Evolutionary conservation across 2,113 vertebrate genomes (phyloP), one percentile per base, ranked within the genome.

Genomic region (Rhabdornis inornatus): DNA sequence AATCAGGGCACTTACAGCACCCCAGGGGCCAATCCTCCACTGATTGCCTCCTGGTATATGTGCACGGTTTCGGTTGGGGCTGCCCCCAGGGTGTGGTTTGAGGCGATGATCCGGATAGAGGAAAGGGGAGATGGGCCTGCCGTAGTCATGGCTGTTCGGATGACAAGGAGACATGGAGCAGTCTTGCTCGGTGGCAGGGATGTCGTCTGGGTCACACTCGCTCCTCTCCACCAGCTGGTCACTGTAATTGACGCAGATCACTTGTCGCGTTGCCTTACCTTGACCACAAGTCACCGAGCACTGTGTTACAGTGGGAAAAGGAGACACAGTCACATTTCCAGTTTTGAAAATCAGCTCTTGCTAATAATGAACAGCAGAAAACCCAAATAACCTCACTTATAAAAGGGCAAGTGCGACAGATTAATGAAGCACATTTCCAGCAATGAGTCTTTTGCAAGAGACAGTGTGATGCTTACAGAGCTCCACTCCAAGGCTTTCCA

Each of bases 401-500:
- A 44, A 74, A 88, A 60, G 39, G 23, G 47, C 69, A 78, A 89
- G 64, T 0, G 2, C 1, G 5, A 83, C 50, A 90, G 80, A 90
- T 45, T 66, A 83, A 89, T 0, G 7, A 77, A 90, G 56, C 17
- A 13, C 2, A 0, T 63, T 81, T 76, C 59, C 79, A 77, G 64
- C 40, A 95, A 11, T 0, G 1, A 82, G 30, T 60, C 77, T 78
- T 60, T 60, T 68, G 63, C 18, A 44, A 69, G 49, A 89, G 60
- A 44, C 52, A 87, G 65, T 0, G 1, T 10, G 47, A 59, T 45
- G 94, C 99, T 99, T 98, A 99, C 99, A 96, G 97, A 91, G 88
- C 98, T 99, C 99, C 99, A 99, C 94, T 99, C 99, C 95, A 98
- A 97, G 79, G 99, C 98, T 84, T 99, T 99, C 99, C 99, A 99